These are phyloP conservation scores for Microplitis deprimator DNA, from an alignment of 2,888 invertebrate genomes.

Conservation along the genomic window DNA sequence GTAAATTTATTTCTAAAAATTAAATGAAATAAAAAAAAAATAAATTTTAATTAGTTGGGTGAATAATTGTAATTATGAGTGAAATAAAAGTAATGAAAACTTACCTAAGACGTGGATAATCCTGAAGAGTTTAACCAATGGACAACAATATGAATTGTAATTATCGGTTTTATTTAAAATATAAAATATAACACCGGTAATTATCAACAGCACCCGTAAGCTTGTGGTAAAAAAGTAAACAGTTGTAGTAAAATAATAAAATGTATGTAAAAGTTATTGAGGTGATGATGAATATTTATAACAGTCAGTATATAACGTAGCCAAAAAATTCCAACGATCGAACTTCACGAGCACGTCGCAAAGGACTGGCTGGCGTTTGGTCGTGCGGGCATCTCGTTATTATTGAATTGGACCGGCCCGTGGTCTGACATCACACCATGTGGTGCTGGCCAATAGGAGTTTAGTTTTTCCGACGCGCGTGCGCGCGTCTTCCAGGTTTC, in stretches of 20 bases:
- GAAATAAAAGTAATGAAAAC: slow-evolving; percentile 38
- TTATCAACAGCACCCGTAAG: background rate
- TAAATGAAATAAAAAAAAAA: background rate
- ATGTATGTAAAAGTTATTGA: slow-evolving; percentile 3
- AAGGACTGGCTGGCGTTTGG: slow-evolving; percentile 64
- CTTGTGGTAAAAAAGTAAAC: slow-evolving; percentile 3
- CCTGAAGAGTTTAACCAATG: slow-evolving; percentile 43
- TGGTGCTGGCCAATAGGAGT: slow-evolving; percentile 77
- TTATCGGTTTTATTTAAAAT: background rate
- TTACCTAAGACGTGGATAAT: slow-evolving; percentile 60
- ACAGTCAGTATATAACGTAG: background rate
- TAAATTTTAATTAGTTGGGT: background rate
- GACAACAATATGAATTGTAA: background rate
- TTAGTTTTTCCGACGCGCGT: slow-evolving; percentile 63
- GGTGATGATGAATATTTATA: background rate
- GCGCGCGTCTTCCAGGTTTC: slow-evolving; percentile 54
- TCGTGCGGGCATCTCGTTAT: slow-evolving; percentile 65
- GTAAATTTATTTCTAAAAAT: background rate
- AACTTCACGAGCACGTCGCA: slow-evolving; percentile 57
- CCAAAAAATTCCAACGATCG: slow-evolving; percentile 30
- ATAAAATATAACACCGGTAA: background rate
- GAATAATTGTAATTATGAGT: background rate
- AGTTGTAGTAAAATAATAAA: slow-evolving; percentile 6
- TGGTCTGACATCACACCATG: slow-evolving; percentile 86
- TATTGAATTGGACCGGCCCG: slow-evolving; percentile 73